Evolutionary conservation across 2,113 vertebrate genomes (phyloP).

Genomic region (Tricholaema leucomelas): DNA sequence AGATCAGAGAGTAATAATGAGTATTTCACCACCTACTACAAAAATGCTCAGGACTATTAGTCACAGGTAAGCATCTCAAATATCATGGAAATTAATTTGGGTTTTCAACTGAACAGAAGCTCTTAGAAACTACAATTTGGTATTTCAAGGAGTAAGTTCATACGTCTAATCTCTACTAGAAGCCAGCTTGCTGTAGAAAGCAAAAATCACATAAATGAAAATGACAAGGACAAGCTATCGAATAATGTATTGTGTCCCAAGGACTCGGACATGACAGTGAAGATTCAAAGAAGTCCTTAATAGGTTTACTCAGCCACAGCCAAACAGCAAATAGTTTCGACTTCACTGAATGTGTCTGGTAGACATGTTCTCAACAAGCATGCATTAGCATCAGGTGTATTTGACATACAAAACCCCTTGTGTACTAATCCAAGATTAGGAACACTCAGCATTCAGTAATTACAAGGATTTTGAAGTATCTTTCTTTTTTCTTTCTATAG

Average conservation of each 20-base stretch:
- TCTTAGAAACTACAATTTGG: neutral
- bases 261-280: neutral
- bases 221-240: neutral
- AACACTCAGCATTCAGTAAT: neutral
- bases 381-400: neutral
- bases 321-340: neutral
- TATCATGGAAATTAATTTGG: neutral
- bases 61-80: neutral
- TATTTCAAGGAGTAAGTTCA: neutral
- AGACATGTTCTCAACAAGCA: neutral
- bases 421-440: neutral
- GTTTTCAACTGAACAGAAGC: neutral
- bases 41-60: constrained; percentile 5
- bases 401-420: neutral
- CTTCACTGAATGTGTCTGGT: neutral
- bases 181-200: neutral
- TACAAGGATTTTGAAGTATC: neutral
- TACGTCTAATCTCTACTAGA: neutral
- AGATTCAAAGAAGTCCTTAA: neutral
- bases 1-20: neutral
- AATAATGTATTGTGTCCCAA: neutral
- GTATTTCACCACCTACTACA: neutral
- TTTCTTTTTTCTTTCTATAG: neutral
- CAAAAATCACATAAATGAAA: neutral
- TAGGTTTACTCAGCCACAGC: neutral